Percentiles rank a stretch among this genome's conserved stretches.
Evolutionary conservation across 2,888 invertebrate genomes (phyloP).

Genomic region (Trachelus iudaicus): DNA sequence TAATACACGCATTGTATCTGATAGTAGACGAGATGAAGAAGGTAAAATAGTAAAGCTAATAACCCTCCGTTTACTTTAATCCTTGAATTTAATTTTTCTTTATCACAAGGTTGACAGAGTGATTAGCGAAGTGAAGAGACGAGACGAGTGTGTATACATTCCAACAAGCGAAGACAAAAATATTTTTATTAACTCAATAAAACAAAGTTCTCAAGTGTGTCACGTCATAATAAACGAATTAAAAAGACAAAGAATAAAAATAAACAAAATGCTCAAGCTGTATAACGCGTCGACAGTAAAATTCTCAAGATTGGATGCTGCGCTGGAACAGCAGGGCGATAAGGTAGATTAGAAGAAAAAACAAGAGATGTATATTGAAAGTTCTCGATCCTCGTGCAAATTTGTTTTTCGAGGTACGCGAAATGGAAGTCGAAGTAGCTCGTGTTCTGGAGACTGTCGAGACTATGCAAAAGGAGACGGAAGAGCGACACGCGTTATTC

Average conservation of each 20-base stretch:
- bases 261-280: constrained; percentile 24
- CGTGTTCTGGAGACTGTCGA: constrained; percentile 14
- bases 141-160: constrained; percentile 7
- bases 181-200: constrained; percentile 10
- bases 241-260: constrained; percentile 26
- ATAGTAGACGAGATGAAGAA: constrained; percentile 22
- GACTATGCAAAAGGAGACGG: constrained; percentile 2
- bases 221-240: constrained; percentile 24
- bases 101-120: constrained; percentile 16
- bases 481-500: constrained; percentile 17
- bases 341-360: neutral
- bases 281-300: constrained; percentile 16
- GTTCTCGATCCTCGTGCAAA: neutral
- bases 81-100: neutral
- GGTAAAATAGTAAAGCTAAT: constrained; percentile 15
- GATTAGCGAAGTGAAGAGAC: neutral
- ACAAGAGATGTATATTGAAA: neutral
- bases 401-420: constrained; percentile 17
- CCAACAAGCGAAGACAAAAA: constrained; percentile 19
- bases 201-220: constrained; percentile 20
- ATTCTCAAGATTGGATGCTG: constrained; percentile 16
- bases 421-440: constrained; percentile 6
- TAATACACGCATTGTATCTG: constrained; percentile 23
- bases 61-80: too few species aligned
- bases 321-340: neutral